These are phyloP conservation scores for Leucophenga maculata DNA, from an alignment of 2,888 invertebrate genomes.

Conservation along the genomic window DNA sequence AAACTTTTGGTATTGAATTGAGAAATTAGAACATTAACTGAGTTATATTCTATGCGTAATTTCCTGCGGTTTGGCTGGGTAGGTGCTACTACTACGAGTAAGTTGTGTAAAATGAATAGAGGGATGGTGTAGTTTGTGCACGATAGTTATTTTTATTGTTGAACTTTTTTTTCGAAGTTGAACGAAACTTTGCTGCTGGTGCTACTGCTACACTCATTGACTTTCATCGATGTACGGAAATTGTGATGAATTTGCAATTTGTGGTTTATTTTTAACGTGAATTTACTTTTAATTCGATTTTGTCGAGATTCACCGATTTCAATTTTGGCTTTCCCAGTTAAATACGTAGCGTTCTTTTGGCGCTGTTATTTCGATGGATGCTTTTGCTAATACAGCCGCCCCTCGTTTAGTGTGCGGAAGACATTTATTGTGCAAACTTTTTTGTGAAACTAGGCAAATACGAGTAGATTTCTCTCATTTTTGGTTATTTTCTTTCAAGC, in stretches of 20 bases:
- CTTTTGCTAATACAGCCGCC: not conserved
- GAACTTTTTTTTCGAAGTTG: slow-evolving; percentile 22
- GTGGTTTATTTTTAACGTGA: slow-evolving; percentile 25
- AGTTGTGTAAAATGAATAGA: not conserved
- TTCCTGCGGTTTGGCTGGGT: not conserved
- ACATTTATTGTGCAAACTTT: slow-evolving; percentile 1
- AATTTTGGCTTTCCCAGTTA: too few species aligned
- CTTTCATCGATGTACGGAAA: slow-evolving; percentile 15
- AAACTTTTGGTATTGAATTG: slow-evolving; percentile 61
- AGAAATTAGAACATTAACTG: slow-evolving; percentile 68
- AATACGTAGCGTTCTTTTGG: too few species aligned
- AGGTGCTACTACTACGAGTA: not conserved
- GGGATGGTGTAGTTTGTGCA: not conserved
- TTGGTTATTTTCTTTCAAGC: not conserved
- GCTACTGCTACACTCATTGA: not conserved
- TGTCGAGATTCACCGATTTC: not conserved
- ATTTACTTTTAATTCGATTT: slow-evolving; percentile 17
- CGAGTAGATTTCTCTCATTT: not conserved
- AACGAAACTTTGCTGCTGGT: not conserved
- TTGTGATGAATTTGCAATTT: slow-evolving; percentile 37
- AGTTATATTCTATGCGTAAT: slow-evolving; percentile 40
- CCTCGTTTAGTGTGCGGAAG: not conserved
- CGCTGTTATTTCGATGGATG: too few species aligned
- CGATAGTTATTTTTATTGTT: slow-evolving; percentile 32
- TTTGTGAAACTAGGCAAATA: slow-evolving; percentile 15